Conservation (phyloP, 2,797 vertebrate species). For the Gymnothorax reevesii region DNA sequence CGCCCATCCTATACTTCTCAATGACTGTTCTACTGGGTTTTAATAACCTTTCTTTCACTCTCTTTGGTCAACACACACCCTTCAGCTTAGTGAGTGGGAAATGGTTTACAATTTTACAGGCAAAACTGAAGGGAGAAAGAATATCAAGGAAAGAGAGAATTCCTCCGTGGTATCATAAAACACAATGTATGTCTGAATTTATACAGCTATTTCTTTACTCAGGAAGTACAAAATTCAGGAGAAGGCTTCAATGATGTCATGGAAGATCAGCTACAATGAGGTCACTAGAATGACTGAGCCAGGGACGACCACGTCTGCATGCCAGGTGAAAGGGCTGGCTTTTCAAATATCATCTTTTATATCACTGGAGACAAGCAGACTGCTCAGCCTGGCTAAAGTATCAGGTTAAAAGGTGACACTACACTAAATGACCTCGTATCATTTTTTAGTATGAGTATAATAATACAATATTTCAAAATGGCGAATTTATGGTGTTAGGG, state of each 20-base stretch:
- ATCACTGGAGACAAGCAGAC: neutral
- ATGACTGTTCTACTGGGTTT: neutral
- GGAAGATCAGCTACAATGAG: conserved; percentile 44
- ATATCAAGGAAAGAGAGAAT: neutral
- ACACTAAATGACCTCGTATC: neutral
- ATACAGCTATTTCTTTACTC: conserved; percentile 15
- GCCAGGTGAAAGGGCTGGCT: conserved; percentile 31
- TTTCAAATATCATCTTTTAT: neutral
- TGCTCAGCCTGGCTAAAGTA: neutral
- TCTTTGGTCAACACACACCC: neutral
- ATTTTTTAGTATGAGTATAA: neutral
- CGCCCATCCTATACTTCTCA: neutral
- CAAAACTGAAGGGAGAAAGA: neutral
- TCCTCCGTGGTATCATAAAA: neutral
- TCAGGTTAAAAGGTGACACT: neutral
- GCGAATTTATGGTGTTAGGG: neutral
- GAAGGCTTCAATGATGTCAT: conserved; percentile 48
- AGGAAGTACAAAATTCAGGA: conserved; percentile 54
- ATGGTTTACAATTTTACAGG: neutral
- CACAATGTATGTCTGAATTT: neutral
- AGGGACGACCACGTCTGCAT: conserved; percentile 1
- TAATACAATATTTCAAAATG: no score
- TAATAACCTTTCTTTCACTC: neutral
- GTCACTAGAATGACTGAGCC: conserved; percentile 41
- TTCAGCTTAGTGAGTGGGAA: neutral